Percentiles rank a stretch among this genome's conserved stretches.
Conservation (phyloP, 2,888 invertebrate species). For the Chymomyza caudatula region DNA sequence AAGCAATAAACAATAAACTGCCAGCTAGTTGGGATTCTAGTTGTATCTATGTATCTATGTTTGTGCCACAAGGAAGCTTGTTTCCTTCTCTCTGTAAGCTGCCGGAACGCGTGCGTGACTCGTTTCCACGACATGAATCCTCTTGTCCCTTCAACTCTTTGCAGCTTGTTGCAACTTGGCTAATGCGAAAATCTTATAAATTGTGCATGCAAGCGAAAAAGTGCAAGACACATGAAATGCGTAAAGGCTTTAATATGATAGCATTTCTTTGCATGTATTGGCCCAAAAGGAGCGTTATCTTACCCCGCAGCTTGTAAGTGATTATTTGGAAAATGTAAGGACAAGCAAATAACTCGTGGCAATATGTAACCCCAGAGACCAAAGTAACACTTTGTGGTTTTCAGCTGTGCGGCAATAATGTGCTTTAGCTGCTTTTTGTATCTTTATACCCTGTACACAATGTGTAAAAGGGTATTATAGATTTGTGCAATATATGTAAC, state of each 20-base stretch:
- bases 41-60: neutral
- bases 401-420: neutral
- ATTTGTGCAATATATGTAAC: too few relatives aligned
- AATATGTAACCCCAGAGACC: neutral
- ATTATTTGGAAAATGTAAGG: neutral
- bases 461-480: too few relatives aligned
- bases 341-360: neutral
- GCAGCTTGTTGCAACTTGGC: neutral
- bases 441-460: too few relatives aligned
- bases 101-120: slow-evolving; percentile 46
- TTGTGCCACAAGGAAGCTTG: slow-evolving; percentile 27
- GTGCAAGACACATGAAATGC: slow-evolving; percentile 16
- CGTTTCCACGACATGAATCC: slow-evolving; percentile 48
- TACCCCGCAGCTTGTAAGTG: neutral
- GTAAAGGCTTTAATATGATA: neutral
- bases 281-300: neutral
- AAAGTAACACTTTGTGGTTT: neutral
- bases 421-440: neutral
- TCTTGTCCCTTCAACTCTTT: neutral
- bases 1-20: slow-evolving; percentile 55
- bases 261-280: neutral
- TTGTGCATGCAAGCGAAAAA: slow-evolving; percentile 50
- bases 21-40: neutral
- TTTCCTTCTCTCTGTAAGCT: slow-evolving; percentile 37
- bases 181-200: slow-evolving; percentile 17